Evolutionary conservation across 1,140 invertebrate species (phyloP).

Genomic region (Drosophila guanche): DNA sequence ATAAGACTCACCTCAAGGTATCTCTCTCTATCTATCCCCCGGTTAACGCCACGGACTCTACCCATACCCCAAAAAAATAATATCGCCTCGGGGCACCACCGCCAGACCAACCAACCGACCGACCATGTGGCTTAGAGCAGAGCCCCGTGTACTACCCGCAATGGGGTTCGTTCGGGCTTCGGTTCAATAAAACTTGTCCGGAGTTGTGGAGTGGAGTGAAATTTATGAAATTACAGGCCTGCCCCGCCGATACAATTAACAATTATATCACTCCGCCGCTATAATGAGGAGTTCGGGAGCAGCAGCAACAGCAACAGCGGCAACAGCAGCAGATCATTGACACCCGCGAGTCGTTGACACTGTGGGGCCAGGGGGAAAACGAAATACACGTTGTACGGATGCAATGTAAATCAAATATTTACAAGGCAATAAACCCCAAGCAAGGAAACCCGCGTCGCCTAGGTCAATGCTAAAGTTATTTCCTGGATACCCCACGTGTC

Average conservation of each 20-base stretch:
- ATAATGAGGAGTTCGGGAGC: conserved; percentile 40
- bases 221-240: conserved; percentile 68
- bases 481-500: conserved; percentile 53
- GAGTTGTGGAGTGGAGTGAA: conserved; percentile 40
- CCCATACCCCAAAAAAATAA: no score
- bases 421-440: conserved; percentile 57
- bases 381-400: conserved; percentile 9
- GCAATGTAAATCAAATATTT: conserved; percentile 61
- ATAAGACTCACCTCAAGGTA: no score
- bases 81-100: conserved; percentile 3
- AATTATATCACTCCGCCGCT: conserved; percentile 68
- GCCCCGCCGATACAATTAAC: conserved; percentile 53
- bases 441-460: conserved; percentile 33
- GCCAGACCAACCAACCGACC: no score
- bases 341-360: conserved; percentile 68
- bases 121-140: no score
- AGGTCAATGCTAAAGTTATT: conserved; percentile 57
- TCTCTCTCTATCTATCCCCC: conserved; percentile 3
- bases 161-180: no score
- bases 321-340: conserved; percentile 53
- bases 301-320: conserved; percentile 27
- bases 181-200: conserved; percentile 73
- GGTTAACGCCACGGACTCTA: not conserved
- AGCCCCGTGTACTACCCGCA: no score
- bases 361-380: not conserved